Conservation (phyloP, 2,113 vertebrate genomes). For the Atherinomorus stipes region DNA sequence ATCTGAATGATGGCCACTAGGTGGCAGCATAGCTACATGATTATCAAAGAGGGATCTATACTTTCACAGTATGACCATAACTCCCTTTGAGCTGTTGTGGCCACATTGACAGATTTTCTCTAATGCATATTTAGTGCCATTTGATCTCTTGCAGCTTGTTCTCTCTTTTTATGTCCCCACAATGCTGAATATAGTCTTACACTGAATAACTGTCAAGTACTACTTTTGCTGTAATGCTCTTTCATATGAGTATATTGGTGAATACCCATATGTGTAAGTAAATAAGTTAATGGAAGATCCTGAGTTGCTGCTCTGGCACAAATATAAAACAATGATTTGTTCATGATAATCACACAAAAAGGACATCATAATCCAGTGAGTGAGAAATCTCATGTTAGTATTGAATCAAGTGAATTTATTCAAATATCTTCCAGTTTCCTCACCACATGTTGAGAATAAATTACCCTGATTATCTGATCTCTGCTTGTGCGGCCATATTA, state of each 20-base stretch:
- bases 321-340: background rate
- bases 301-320: too few relatives aligned
- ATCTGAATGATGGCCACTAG: constrained; percentile 38
- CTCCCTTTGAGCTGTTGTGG: background rate
- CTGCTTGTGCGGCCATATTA: constrained; percentile 4
- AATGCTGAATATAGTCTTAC: too few relatives aligned
- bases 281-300: too few relatives aligned
- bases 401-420: constrained; percentile 5
- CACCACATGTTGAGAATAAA: constrained; percentile 8
- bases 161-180: too few relatives aligned
- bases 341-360: background rate
- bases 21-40: constrained; percentile 52
- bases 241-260: too few relatives aligned
- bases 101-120: background rate
- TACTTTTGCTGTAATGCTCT: too few relatives aligned
- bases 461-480: constrained; percentile 13
- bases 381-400: background rate
- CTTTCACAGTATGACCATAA: background rate
- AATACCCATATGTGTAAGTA: too few relatives aligned
- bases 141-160: too few relatives aligned
- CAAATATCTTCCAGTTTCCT: background rate
- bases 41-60: too few relatives aligned
- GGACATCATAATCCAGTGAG: background rate
- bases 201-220: too few relatives aligned
- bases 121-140: background rate